phyloP scores from a whole-genome alignment of 1,140 invertebrate species.

The Diorhabda sublineata region DNA sequence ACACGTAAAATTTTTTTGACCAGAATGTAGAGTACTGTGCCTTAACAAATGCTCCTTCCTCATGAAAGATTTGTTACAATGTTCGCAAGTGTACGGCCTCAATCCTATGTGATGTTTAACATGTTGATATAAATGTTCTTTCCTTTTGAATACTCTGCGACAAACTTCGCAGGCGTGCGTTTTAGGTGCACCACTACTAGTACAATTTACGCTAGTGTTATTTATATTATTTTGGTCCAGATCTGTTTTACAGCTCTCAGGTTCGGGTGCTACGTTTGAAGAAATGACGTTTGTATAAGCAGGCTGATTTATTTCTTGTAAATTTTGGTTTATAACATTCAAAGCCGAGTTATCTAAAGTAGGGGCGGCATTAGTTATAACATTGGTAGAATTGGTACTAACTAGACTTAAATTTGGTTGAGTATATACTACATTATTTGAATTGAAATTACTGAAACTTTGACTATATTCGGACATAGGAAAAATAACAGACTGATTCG shows the following conservation, averaged over 20 bases:
- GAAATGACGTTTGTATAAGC: slow-evolving; percentile 17
- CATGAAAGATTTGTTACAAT: slow-evolving; percentile 69
- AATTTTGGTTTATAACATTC: slow-evolving; percentile 24
- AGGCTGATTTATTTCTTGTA: slow-evolving; percentile 20
- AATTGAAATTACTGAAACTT: slow-evolving; percentile 15
- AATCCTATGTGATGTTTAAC: slow-evolving; percentile 67
- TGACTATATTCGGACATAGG: slow-evolving; percentile 21
- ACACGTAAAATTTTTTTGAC: slow-evolving; percentile 69
- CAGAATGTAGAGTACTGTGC: slow-evolving; percentile 70
- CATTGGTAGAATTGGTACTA: slow-evolving; percentile 13
- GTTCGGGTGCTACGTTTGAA: background rate
- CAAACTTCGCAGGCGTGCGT: slow-evolving; percentile 54
- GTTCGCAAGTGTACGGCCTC: slow-evolving; percentile 59
- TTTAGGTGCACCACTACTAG: slow-evolving; percentile 15
- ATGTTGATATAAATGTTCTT: slow-evolving; percentile 58
- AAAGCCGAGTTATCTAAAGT: slow-evolving; percentile 24
- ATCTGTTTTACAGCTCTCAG: background rate
- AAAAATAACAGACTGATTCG: slow-evolving; percentile 25
- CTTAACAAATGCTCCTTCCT: slow-evolving; percentile 66
- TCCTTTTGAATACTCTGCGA: slow-evolving; percentile 56
- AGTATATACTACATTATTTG: slow-evolving; percentile 13
- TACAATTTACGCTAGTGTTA: background rate
- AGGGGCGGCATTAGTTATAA: slow-evolving; percentile 15
- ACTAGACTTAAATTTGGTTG: slow-evolving; percentile 18
- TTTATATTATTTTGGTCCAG: background rate